Percentiles rank a stretch among this genome's conserved stretches.
phyloP scores from a whole-genome alignment of 2,113 vertebrate genomes.

The Amia ocellicauda region DNA sequence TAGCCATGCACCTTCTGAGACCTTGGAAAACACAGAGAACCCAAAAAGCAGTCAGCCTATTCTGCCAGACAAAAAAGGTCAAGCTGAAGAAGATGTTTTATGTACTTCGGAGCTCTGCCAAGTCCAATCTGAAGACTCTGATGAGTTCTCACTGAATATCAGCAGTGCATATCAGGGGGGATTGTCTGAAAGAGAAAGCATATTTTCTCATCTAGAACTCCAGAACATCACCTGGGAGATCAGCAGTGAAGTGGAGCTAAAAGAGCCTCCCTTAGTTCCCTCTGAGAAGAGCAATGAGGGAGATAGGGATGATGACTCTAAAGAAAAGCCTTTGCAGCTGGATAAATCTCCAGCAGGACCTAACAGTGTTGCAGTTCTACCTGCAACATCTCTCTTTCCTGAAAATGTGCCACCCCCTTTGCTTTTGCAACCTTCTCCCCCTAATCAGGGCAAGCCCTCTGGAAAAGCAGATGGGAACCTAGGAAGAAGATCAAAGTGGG shows the following conservation, averaged over 20 bases:
- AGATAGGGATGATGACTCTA: background rate
- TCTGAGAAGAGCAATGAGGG: background rate
- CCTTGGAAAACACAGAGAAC: no score
- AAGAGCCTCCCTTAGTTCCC: background rate
- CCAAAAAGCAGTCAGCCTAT: background rate
- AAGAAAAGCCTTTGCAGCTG: background rate
- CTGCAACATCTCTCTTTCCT: background rate
- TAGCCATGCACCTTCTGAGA: background rate
- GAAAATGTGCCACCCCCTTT: background rate
- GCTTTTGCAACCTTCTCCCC: background rate
- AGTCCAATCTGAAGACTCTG: no score
- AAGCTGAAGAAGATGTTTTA: no score
- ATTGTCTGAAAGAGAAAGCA: conserved; percentile 16
- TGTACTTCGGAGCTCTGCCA: no score
- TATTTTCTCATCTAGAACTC: background rate
- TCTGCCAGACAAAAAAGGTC: background rate
- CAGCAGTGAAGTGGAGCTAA: conserved; percentile 13
- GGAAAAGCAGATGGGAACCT: background rate
- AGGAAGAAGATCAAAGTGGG: conserved; percentile 2
- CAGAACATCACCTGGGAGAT: conserved; percentile 17
- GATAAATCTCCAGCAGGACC: background rate
- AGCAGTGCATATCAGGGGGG: background rate
- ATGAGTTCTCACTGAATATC: no score
- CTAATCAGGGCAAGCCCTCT: conserved; percentile 16
- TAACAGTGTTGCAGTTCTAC: background rate